A percentile compares a stretch with the other conserved stretches of the same genome.
Conservation (phyloP, 1,140 invertebrate species). For the Trachymyrmex cornetzi region DNA sequence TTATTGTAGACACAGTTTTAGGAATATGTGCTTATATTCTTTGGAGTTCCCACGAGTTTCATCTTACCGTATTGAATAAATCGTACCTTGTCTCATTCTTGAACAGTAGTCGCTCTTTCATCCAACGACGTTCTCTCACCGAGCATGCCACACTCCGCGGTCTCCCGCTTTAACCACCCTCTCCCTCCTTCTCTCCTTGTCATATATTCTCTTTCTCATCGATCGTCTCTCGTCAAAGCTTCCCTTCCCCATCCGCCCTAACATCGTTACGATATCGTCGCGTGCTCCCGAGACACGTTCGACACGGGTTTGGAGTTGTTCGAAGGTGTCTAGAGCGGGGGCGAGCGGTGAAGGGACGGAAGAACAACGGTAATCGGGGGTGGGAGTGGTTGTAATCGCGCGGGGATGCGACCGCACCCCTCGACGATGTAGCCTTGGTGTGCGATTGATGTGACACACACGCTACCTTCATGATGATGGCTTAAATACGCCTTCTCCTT, state of each 20-base stretch:
- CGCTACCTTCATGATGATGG: constrained; percentile 56
- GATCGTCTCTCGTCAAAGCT: constrained; percentile 63
- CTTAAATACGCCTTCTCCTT: constrained; percentile 58
- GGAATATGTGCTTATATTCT: neutral
- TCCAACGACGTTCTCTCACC: constrained; percentile 58
- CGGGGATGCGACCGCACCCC: constrained; percentile 53
- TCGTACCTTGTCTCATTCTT: constrained; percentile 50
- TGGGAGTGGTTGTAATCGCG: constrained; percentile 67
- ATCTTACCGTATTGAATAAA: constrained; percentile 55
- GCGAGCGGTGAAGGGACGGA: constrained; percentile 21
- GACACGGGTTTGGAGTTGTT: constrained; percentile 45
- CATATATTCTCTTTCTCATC: constrained; percentile 51
- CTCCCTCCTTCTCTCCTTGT: constrained; percentile 38
- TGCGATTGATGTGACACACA: constrained; percentile 61
- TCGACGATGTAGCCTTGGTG: constrained; percentile 57
- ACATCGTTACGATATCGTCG: constrained; percentile 73
- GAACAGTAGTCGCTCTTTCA: constrained; percentile 21
- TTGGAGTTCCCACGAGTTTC: constrained; percentile 52
- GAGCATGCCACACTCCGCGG: constrained; percentile 45
- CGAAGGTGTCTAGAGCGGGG: constrained; percentile 61
- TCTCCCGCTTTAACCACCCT: constrained; percentile 43
- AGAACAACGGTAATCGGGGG: constrained; percentile 61
- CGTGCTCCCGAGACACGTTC: constrained; percentile 70
- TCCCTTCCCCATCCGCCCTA: constrained; percentile 60
- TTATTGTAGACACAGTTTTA: too few species aligned